Evolutionary conservation across 2,113 vertebrate species (phyloP), one percentile per base, ranked within the genome.

Genomic region (Camarhynchus parvulus): DNA sequence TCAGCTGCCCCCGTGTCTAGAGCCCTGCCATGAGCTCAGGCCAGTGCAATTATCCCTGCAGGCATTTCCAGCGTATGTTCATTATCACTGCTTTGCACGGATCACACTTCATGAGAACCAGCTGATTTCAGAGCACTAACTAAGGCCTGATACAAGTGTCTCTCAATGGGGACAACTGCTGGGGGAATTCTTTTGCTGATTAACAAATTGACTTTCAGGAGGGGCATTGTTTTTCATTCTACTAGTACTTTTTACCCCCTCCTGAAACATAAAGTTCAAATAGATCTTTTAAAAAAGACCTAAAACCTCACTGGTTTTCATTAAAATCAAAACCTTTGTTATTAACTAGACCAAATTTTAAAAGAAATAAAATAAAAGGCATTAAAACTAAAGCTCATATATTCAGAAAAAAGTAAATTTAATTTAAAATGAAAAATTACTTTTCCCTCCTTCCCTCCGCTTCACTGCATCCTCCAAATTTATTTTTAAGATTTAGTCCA

Each of bases 51-150:
- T 87, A 81, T 67, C 88, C 27, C 86, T 30, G 69, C 86, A 68
- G 0, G 8, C 20, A 11, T 28, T 86, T 63, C 73, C 64, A 83
- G 66, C 47, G 30, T 44, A 37, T 44, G 52, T 75, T 94, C 89
- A 94, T 96, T 92, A 94, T 81, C 83, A 24, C 80, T 84, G 47
- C 14, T 91, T 63, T 87, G 64, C 64, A 88, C 89, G 61, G 47
- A 61, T 22, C 33, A 30, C 4, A 0, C 83, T 47, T 63, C 64
- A 61, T 28, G 64, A 81, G 83, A 87, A 37, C 33, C 72, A 81
- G 42, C 13, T 92, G 91, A 95, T 91, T 95, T 94, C 91, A 72
- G 47, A 94, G 83, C 66, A 53, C 59, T 42, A 37, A 46, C 68
- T 88, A 67, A 67, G 69, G 70, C 20, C 11, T 56, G 76, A 68